Evolutionary conservation across 2,888 invertebrate genomes (phyloP).

Genomic region (Trypoxylon attenuatum): DNA sequence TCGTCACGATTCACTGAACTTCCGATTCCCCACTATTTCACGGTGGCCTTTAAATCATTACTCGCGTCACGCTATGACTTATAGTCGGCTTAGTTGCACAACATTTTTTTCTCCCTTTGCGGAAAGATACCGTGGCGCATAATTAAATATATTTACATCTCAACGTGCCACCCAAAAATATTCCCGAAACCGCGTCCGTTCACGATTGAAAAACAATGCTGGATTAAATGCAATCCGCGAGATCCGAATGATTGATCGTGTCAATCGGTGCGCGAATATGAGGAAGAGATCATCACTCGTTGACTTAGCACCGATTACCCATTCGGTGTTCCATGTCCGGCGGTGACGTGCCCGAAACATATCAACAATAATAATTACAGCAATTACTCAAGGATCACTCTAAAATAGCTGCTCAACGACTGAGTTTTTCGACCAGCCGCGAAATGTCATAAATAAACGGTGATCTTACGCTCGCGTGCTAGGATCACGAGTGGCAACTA

Average conservation of each 20-base stretch:
- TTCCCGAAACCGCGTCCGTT: background rate
- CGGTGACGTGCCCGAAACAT: background rate
- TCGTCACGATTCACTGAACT: constrained; percentile 45
- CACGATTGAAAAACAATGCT: constrained; percentile 10
- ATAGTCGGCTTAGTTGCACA: constrained; percentile 24
- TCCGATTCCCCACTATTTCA: constrained; percentile 36
- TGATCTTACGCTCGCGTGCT: constrained; percentile 23
- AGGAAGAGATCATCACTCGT: too few species aligned
- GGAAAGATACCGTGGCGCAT: background rate
- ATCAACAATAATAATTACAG: background rate
- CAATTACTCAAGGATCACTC: background rate
- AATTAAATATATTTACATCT: constrained; percentile 12
- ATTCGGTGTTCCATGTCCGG: background rate
- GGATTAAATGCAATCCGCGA: background rate
- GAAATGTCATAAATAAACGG: constrained; percentile 8
- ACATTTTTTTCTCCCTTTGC: constrained; percentile 3
- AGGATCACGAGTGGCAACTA: background rate
- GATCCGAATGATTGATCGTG: background rate
- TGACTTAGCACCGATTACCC: too few species aligned
- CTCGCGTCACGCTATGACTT: constrained; percentile 5
- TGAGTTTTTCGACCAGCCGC: background rate
- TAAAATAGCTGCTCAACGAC: background rate
- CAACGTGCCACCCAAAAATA: constrained; percentile 8
- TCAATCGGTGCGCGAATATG: background rate
- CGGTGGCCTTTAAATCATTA: constrained; percentile 34